Conservation (phyloP, 1,140 invertebrate genomes). For the Aphaenogaster ashmeadi region DNA sequence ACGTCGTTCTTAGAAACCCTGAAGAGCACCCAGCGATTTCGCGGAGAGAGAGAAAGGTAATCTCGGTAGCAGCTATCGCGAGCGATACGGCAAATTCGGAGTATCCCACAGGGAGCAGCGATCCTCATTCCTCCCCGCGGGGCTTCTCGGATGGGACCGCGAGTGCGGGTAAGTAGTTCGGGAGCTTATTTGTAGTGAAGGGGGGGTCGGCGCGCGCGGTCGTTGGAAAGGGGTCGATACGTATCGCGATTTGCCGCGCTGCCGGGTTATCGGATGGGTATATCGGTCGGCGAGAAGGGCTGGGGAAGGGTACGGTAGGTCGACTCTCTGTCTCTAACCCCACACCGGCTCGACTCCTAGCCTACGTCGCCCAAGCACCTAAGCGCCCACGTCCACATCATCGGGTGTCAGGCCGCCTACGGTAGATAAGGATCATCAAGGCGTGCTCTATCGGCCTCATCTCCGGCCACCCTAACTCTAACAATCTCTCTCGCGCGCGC, state of each 20-base stretch:
- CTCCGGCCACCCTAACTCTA: conserved; percentile 78
- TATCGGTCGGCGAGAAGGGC: conserved; percentile 64
- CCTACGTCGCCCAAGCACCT: conserved; percentile 70
- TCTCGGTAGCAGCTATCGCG: conserved; percentile 51
- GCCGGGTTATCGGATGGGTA: conserved; percentile 76
- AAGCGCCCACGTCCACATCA: conserved; percentile 75
- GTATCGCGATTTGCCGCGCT: conserved; percentile 81
- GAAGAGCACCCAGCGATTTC: background rate
- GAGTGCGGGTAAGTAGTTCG: conserved; percentile 72
- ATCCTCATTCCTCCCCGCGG: background rate
- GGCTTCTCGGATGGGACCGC: conserved; percentile 50
- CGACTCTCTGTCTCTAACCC: conserved; percentile 42
- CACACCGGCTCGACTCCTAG: conserved; percentile 53
- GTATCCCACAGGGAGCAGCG: conserved; percentile 38
- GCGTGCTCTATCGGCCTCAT: conserved; percentile 84
- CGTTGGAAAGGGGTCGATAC: conserved; percentile 80
- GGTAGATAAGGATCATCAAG: conserved; percentile 83
- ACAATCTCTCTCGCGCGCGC: conserved; percentile 75
- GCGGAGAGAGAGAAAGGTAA: conserved; percentile 52
- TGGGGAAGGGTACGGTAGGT: conserved; percentile 45
- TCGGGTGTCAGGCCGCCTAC: conserved; percentile 66
- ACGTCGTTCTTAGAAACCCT: conserved; percentile 32
- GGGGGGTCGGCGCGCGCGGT: conserved; percentile 53
- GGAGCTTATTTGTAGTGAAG: conserved; percentile 79
- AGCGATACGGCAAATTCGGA: conserved; percentile 42